These are phyloP conservation scores for Apostichopus leukothele DNA, from an alignment of 53 echinoderm and acorn worm species.

Conservation along the genomic window DNA sequence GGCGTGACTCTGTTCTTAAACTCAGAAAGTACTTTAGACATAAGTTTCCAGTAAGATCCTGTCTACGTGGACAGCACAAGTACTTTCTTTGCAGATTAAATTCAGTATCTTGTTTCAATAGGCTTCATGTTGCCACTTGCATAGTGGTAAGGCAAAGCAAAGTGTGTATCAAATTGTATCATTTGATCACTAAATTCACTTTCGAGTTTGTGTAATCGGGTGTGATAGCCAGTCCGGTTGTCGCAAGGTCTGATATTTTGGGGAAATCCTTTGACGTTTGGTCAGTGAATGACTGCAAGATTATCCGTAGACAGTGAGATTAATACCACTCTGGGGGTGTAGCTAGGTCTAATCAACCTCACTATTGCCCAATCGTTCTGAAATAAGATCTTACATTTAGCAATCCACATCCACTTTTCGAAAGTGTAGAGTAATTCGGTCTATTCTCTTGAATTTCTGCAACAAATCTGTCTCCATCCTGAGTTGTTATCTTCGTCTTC, in stretches of 20 bases:
- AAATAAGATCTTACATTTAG: too few relatives aligned
- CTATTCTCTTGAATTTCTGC: too few relatives aligned
- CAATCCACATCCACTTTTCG: too few relatives aligned
- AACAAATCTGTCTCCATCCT: too few relatives aligned
- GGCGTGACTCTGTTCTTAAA: too few relatives aligned
- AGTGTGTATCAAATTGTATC: constrained; percentile 6
- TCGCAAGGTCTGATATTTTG: not conserved
- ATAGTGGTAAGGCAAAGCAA: not conserved
- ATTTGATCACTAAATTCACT: not conserved
- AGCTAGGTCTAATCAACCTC: not conserved
- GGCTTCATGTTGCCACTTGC: not conserved
- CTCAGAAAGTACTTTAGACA: too few relatives aligned
- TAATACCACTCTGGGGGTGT: not conserved
- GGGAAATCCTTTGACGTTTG: not conserved
- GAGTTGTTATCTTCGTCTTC: too few relatives aligned
- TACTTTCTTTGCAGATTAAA: not conserved
- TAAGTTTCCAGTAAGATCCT: too few relatives aligned
- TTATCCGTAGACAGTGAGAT: not conserved
- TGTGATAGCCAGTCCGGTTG: not conserved
- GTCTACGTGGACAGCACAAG: not conserved
- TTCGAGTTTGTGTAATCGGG: not conserved
- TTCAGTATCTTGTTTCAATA: not conserved
- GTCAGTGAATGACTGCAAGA: not conserved
- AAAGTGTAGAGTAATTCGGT: too few relatives aligned
- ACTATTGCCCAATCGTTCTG: not conserved